phyloP scores from a whole-genome alignment of 2,113 vertebrate species.

The Cephalopterus ornatus region DNA sequence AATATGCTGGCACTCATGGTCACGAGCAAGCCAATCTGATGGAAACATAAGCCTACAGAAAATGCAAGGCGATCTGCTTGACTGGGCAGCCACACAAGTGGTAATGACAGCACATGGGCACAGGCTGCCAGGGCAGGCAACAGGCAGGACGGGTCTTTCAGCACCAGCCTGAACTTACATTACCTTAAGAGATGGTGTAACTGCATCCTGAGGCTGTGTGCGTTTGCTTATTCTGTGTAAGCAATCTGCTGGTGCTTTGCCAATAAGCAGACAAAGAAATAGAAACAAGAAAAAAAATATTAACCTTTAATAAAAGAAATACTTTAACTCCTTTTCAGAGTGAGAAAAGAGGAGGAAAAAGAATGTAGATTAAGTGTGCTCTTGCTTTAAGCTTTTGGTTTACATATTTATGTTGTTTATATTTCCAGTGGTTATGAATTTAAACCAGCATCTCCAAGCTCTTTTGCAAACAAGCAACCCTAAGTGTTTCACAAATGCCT shows the following conservation, averaged over 20 bases:
- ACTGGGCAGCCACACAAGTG: slow-evolving; percentile 17
- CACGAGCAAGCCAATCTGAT: neutral
- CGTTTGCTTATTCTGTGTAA: neutral
- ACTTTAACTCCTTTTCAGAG: neutral
- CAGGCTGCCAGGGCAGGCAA: neutral
- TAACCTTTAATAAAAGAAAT: neutral
- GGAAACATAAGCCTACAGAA: neutral
- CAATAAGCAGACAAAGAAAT: neutral
- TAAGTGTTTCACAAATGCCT: neutral
- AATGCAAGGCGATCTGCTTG: neutral
- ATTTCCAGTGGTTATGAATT: neutral
- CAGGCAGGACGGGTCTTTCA: neutral
- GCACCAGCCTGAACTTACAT: neutral
- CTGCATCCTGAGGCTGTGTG: neutral
- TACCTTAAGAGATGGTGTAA: neutral
- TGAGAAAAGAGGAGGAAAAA: neutral
- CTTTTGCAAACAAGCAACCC: neutral
- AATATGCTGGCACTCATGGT: neutral
- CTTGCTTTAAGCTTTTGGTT: neutral
- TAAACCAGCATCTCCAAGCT: neutral
- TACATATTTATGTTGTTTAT: neutral
- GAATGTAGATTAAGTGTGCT: neutral
- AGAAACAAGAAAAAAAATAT: neutral
- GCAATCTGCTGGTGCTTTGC: neutral
- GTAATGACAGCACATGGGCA: neutral